Conservation (phyloP, 1,140 invertebrate genomes). For the Eulimnadia texana region DNA sequence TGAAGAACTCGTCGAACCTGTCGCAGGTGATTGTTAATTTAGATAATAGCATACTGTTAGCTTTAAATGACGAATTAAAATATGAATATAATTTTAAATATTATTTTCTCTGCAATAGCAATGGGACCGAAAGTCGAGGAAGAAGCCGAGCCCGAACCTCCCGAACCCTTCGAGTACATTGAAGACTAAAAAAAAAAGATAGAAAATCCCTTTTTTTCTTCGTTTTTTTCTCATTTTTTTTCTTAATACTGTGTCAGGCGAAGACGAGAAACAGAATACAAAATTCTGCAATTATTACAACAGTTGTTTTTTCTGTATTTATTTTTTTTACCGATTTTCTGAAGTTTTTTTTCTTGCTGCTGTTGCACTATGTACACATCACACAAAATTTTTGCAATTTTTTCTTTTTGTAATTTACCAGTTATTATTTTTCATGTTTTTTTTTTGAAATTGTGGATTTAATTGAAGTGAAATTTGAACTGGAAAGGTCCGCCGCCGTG, state of each 20-base stretch:
- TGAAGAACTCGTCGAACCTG: conserved; percentile 79
- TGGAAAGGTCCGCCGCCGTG: conserved; percentile 64
- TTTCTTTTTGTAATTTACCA: too few relatives aligned
- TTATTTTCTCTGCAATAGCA: conserved; percentile 33
- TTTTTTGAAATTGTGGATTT: conserved; percentile 8
- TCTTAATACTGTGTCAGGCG: background rate
- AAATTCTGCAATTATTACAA: too few relatives aligned
- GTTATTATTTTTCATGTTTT: background rate
- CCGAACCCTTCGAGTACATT: conserved; percentile 90
- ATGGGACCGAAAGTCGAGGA: conserved; percentile 87
- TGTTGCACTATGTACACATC: background rate
- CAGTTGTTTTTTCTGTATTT: too few relatives aligned
- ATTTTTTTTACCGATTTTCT: too few relatives aligned
- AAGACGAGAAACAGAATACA: background rate
- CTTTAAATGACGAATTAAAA: background rate
- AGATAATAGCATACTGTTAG: background rate
- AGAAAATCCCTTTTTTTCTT: too few relatives aligned
- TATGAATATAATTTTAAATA: conserved; percentile 9
- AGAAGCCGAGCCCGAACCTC: conserved; percentile 90
- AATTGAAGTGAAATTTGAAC: conserved; percentile 82
- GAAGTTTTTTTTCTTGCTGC: background rate
- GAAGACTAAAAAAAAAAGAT: conserved; percentile 70
- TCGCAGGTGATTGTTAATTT: conserved; percentile 41
- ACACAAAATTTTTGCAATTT: background rate
- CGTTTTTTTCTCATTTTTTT: background rate